These are phyloP conservation scores for Thumatha senex DNA, from an alignment of 2,888 invertebrate species.

Conservation along the genomic window DNA sequence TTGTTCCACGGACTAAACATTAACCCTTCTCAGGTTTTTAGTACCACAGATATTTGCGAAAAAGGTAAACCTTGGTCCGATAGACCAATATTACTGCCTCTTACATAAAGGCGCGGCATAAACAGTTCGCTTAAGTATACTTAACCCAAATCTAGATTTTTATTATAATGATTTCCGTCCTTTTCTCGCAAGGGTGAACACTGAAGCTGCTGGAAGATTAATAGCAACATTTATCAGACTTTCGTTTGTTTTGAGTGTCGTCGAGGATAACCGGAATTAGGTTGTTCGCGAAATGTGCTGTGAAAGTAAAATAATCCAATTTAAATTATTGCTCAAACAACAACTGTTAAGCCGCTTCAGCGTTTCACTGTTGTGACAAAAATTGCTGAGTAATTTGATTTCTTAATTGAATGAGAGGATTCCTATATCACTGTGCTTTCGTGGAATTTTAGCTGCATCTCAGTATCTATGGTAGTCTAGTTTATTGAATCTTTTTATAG, in stretches of 20 bases:
- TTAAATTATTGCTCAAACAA: slow-evolving; percentile 57
- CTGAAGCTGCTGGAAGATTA: slow-evolving; percentile 62
- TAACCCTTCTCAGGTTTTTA: slow-evolving; percentile 10
- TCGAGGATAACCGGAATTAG: slow-evolving; percentile 71
- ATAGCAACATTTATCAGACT: slow-evolving; percentile 75
- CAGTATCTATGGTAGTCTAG: too few relatives aligned
- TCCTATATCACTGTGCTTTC: neutral
- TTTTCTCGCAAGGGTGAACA: slow-evolving; percentile 52
- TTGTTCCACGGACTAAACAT: slow-evolving; percentile 16
- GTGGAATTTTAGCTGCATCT: neutral
- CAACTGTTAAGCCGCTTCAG: slow-evolving; percentile 35
- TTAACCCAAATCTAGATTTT: slow-evolving; percentile 57
- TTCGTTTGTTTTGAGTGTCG: slow-evolving; percentile 77
- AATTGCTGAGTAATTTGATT: slow-evolving; percentile 26
- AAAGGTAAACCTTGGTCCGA: slow-evolving; percentile 11
- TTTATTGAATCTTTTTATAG: too few relatives aligned
- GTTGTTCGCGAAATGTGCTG: slow-evolving; percentile 65
- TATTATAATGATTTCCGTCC: slow-evolving; percentile 52
- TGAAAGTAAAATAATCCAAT: slow-evolving; percentile 67
- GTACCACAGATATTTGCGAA: slow-evolving; percentile 11
- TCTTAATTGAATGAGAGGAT: slow-evolving; percentile 12
- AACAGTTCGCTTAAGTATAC: slow-evolving; percentile 38
- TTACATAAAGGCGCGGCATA: slow-evolving; percentile 28
- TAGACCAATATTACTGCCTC: slow-evolving; percentile 20
- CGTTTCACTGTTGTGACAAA: slow-evolving; percentile 28